These are phyloP conservation scores for Lysandra bellargus DNA, from an alignment of 2,888 invertebrate genomes.

Conservation along the genomic window DNA sequence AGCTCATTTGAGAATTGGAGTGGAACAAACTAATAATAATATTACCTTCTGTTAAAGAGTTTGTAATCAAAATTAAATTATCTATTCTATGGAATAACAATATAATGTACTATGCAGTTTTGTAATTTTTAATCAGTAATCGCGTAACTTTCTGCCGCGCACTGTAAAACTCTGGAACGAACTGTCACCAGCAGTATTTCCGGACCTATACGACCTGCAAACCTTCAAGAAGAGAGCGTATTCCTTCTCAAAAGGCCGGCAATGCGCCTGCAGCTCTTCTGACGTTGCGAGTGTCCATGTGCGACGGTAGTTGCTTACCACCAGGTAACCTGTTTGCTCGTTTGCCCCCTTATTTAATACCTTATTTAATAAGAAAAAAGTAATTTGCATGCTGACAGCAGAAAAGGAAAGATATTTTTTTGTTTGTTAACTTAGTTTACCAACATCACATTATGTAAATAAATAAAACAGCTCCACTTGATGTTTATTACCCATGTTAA, in stretches of 20 bases:
- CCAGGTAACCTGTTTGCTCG: no score
- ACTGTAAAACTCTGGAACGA: no score
- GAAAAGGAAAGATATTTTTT: not conserved
- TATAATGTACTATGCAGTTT: not conserved
- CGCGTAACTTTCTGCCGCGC: no score
- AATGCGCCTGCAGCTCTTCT: no score
- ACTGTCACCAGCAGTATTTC: no score
- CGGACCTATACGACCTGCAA: no score
- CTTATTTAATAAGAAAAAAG: no score
- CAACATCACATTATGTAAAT: not conserved
- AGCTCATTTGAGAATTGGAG: constrained; percentile 21
- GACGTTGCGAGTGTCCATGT: no score
- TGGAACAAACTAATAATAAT: constrained; percentile 17
- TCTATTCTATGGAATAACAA: not conserved
- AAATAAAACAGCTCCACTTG: not conserved
- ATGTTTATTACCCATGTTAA: not conserved
- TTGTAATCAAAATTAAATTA: constrained; percentile 4
- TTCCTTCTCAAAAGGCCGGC: no score
- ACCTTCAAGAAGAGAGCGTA: no score
- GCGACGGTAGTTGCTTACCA: no score
- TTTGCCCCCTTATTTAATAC: no score
- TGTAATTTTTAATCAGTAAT: not conserved
- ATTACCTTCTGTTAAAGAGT: not conserved
- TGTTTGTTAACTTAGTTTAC: not conserved
- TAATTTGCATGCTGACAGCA: not conserved